Percentiles rank a stretch among this genome's conserved stretches.
These are phyloP conservation scores for Pachycephala philippinensis DNA, from an alignment of 2,113 vertebrate species.

Conservation along the genomic window DNA sequence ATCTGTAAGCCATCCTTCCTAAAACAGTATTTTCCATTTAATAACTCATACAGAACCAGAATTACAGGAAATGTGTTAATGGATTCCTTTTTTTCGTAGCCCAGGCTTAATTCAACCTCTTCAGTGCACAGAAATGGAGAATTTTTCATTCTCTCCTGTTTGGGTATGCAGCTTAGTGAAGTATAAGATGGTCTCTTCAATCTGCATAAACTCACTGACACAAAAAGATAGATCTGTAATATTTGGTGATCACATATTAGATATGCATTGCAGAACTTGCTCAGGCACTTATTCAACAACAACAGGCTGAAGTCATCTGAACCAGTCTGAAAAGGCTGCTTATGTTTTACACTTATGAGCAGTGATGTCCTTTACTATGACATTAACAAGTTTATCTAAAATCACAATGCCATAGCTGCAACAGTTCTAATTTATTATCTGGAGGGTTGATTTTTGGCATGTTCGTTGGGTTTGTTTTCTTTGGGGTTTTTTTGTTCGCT, in stretches of 20 bases:
- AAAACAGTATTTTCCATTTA: not conserved
- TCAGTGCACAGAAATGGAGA: not conserved
- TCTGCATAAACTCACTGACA: not conserved
- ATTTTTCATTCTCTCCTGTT: not conserved
- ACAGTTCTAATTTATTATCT: not conserved
- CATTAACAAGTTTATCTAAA: not conserved
- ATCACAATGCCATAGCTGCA: not conserved
- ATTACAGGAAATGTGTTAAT: not conserved
- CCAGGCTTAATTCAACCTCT: not conserved
- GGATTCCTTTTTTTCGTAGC: not conserved
- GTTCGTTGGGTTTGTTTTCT: not conserved
- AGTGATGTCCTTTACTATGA: not conserved
- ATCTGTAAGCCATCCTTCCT: not conserved
- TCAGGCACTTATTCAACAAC: not conserved
- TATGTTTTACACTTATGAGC: not conserved
- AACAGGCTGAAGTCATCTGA: not conserved
- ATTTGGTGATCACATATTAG: not conserved
- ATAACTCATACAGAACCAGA: not conserved
- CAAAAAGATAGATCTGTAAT: not conserved
- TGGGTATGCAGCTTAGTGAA: not conserved
- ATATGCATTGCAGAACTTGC: not conserved
- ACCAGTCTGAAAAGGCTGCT: not conserved
- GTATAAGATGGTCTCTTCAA: not conserved
- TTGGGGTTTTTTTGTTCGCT: accelerated
- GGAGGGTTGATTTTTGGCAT: not conserved